A percentile compares a stretch with the other conserved stretches of the same genome.
Conservation (phyloP, 2,113 vertebrate genomes). For the Eulemur rufifrons region DNA sequence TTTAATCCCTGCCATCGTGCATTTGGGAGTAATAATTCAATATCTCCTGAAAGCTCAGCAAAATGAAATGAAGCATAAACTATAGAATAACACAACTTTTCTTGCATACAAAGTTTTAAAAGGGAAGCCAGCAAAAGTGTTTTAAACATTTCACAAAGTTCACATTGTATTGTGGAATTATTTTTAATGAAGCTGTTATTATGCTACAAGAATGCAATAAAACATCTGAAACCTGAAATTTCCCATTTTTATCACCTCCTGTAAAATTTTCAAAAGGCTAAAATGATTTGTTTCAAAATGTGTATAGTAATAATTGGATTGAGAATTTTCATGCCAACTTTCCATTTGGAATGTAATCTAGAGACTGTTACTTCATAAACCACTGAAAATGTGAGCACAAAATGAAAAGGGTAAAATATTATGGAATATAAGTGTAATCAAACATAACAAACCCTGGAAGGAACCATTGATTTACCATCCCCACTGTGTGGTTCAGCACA, state of each 20-base stretch:
- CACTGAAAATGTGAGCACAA: conserved; percentile 59
- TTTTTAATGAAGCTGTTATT: conserved; percentile 74
- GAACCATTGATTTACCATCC: background rate
- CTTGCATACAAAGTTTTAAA: background rate
- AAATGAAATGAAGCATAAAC: conserved; percentile 16
- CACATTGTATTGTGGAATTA: conserved; percentile 56
- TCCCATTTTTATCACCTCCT: conserved; percentile 66
- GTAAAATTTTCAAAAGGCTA: conserved; percentile 75
- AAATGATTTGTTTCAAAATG: conserved; percentile 80
- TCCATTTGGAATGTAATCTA: conserved; percentile 75
- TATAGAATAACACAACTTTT: background rate
- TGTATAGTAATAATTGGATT: conserved; percentile 76
- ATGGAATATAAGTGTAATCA: conserved; percentile 58
- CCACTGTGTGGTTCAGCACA: conserved; percentile 4
- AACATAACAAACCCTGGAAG: conserved; percentile 52
- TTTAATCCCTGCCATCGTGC: background rate
- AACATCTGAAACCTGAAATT: conserved; percentile 75
- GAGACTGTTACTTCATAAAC: conserved; percentile 73
- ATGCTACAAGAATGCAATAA: conserved; percentile 69
- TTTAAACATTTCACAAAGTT: conserved; percentile 45
- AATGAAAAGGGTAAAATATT: conserved; percentile 71
- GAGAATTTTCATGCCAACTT: conserved; percentile 76
- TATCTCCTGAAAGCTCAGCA: conserved; percentile 8
- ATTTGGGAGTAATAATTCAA: background rate
- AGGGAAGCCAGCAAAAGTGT: background rate